phyloP scores from a whole-genome alignment of 2,888 invertebrate species.

The Melinaea marsaeus region DNA sequence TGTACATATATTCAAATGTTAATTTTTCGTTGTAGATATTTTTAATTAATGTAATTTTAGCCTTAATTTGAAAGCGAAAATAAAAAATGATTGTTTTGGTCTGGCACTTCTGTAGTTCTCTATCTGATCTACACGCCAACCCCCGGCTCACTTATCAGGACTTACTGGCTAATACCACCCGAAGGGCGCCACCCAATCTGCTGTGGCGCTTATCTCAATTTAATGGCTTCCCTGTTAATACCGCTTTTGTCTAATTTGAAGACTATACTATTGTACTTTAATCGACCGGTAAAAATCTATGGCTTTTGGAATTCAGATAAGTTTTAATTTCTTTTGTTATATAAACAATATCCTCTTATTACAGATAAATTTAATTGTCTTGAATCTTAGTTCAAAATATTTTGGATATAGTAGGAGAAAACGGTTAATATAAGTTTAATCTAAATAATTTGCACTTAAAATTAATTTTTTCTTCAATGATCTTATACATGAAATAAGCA shows the following conservation, averaged over 20 bases:
- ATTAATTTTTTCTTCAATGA: no score
- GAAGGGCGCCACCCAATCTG: constrained; percentile 74
- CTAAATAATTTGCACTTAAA: no score
- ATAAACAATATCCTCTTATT: neutral
- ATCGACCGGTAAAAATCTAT: constrained; percentile 70
- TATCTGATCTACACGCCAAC: constrained; percentile 55
- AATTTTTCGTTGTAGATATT: neutral
- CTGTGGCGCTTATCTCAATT: constrained; percentile 74
- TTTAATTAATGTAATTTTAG: no score
- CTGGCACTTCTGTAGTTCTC: constrained; percentile 17
- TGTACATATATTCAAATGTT: neutral
- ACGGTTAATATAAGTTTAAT: no score
- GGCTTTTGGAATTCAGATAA: constrained; percentile 37
- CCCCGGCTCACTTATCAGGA: constrained; percentile 71
- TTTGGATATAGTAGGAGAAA: no score
- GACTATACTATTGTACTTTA: constrained; percentile 59
- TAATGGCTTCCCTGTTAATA: constrained; percentile 77
- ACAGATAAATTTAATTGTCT: neutral
- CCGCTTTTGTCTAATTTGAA: constrained; percentile 75
- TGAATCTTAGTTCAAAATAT: neutral
- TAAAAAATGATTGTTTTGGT: neutral
- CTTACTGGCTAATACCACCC: constrained; percentile 72
- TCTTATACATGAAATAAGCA: no score
- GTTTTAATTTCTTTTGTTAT: constrained; percentile 12
- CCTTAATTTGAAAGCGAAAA: no score